Base-by-base conservation (phyloP, 2,888 invertebrate genomes). In the Adelognathus sp. region DNA sequence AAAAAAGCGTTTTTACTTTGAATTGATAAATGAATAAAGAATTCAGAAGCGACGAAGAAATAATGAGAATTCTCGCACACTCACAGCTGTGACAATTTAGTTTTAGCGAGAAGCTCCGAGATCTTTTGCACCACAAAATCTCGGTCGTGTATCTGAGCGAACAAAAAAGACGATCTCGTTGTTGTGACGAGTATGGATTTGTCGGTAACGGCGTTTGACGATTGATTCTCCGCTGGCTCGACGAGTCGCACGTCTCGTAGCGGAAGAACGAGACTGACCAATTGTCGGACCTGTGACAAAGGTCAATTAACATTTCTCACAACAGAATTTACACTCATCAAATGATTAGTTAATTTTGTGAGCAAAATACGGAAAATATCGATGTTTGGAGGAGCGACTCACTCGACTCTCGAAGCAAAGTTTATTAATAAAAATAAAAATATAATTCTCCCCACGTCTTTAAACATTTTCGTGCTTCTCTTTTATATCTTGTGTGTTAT, bases 341-440 rank as follows among this genome's bases (percentile, higher is more conserved):
- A n/a, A n/a, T n/a, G n/a, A n/a, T n/a, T n/a, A n/a, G 21, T n/a
- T 29, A 36, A 27, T 27, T 44, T 46, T 24, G 2, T n/a, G 11
- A 4, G 11, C 29, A 39, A 46, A 33, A 44, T 14, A 36, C 46
- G 7, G 41, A 52, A 33, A 21, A 21, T 16, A 24, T 6, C 3
- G 36, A 39, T 27, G 18, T 41, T 31, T 14, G 14, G 16, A 3
- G 21, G n/a, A 1, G 18, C n/a, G 0, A 92, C 94, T 93, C 89
- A 98, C 98, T 93, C 97, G 95, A 92, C 99, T 99, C 88, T 97
- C 96, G 90, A 99, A 99, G 91, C 99, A 99, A 86, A 99, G 94
- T 91, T 98, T 99, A 92, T 97, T 98, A 83, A 50, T 88, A 96
- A 96, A 0, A 99, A 99, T 60, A 99, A 92, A 91, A 96, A 99